These are phyloP conservation scores for Callopanchax toddi DNA, from an alignment of 2,113 vertebrate genomes.

Conservation along the genomic window DNA sequence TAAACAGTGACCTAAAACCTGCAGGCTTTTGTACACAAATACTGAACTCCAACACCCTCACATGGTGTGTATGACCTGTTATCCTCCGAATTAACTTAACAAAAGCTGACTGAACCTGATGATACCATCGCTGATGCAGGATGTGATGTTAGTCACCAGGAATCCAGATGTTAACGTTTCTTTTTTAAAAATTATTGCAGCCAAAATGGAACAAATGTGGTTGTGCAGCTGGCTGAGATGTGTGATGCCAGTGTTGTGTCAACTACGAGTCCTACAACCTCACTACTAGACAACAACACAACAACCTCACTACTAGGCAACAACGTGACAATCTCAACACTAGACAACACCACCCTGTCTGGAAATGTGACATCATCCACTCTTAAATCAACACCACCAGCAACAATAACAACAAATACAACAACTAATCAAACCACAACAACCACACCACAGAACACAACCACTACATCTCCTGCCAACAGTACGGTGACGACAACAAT, in stretches of 20 bases:
- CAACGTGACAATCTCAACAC: conserved; percentile 19
- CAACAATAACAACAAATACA: conserved; percentile 1
- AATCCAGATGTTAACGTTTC: background rate
- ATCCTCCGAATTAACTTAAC: background rate
- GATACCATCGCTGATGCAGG: background rate
- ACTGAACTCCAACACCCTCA: background rate
- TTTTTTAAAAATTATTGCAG: conserved; percentile 52
- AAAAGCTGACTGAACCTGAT: no score
- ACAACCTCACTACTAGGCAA: conserved; percentile 1
- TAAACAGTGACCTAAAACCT: background rate
- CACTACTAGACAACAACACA: conserved; percentile 15
- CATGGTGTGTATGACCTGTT: conserved; percentile 65
- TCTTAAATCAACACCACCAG: background rate
- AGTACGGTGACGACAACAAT: background rate
- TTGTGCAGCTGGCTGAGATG: conserved; percentile 35
- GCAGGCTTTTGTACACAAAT: conserved; percentile 33
- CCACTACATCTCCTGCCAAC: background rate
- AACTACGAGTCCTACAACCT: conserved; percentile 15
- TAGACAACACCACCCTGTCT: conserved; percentile 2
- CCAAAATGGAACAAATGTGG: conserved; percentile 23
- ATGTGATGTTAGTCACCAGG: background rate
- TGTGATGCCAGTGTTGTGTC: conserved; percentile 19
- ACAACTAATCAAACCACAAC: conserved; percentile 8
- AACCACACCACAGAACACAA: background rate
- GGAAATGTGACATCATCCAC: conserved; percentile 19